Conservation (phyloP, 1,140 invertebrate genomes). For the Nylanderia fulva region DNA sequence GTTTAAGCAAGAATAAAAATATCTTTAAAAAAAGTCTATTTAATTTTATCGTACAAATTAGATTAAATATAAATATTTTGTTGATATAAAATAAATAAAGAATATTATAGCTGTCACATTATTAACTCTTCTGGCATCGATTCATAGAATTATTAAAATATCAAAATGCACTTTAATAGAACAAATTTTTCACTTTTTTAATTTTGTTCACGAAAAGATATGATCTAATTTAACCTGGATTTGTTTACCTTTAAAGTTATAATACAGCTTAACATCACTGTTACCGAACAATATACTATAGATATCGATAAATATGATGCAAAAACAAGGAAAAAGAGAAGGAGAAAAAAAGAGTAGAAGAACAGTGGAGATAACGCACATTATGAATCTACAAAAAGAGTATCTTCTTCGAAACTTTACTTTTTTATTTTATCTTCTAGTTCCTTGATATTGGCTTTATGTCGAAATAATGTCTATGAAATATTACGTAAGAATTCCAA, state of each 20-base stretch:
- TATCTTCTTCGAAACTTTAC: constrained; percentile 23
- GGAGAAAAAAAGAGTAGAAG: not conserved
- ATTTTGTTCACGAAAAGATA: constrained; percentile 13
- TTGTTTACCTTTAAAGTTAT: constrained; percentile 49
- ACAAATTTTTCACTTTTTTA: constrained; percentile 13
- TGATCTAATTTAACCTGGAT: not conserved
- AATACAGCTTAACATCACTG: constrained; percentile 39
- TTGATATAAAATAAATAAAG: not conserved
- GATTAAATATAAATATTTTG: constrained; percentile 16
- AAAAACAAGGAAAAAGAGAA: not conserved
- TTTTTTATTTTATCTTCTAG: not conserved
- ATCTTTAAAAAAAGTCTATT: not conserved
- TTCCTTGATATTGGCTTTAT: constrained; percentile 14
- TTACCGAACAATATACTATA: not conserved
- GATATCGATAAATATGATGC: not conserved
- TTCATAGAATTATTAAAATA: constrained; percentile 4
- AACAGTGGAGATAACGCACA: not conserved
- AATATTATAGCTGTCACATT: not conserved
- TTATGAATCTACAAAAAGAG: constrained; percentile 37
- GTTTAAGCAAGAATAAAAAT: not conserved
- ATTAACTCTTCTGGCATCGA: not conserved
- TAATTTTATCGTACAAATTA: not conserved
- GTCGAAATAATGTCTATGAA: constrained; percentile 10
- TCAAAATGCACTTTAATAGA: constrained; percentile 22
- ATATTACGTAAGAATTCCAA: not conserved